Conservation (phyloP, 2,888 invertebrate genomes). For the Aricia artaxerxes region DNA sequence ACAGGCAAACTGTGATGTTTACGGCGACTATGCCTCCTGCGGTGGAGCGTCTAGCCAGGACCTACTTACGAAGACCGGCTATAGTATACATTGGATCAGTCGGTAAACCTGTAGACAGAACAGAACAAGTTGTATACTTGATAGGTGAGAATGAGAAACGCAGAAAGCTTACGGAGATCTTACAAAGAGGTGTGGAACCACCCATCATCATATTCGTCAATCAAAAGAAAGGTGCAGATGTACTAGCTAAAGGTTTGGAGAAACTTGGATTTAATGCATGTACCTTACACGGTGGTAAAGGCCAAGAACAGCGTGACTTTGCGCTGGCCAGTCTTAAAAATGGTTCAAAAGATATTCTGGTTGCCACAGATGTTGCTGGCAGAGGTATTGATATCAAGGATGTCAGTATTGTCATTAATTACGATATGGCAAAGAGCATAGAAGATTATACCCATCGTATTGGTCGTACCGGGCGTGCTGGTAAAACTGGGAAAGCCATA, state of each 20-base stretch:
- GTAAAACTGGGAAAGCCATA: constrained; percentile 97
- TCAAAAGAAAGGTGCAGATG: constrained; percentile 99
- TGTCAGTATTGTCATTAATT: constrained; percentile 99
- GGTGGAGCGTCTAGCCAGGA: constrained; percentile 96
- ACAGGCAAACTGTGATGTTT: constrained; percentile 99
- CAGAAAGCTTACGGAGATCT: constrained; percentile 96
- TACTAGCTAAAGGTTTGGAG: constrained; percentile 97
- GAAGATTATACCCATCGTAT: constrained; percentile 99
- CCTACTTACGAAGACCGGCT: constrained; percentile 96
- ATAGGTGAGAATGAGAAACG: constrained; percentile 97
- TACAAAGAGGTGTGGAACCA: constrained; percentile 93
- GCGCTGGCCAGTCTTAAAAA: constrained; percentile 97
- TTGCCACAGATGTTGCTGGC: constrained; percentile 99
- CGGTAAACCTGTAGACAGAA: constrained; percentile 98
- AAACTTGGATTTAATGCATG: constrained; percentile 98
- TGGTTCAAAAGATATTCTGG: constrained; percentile 97
- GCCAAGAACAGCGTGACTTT: constrained; percentile 99
- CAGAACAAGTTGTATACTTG: constrained; percentile 98
- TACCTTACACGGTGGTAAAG: constrained; percentile 99
- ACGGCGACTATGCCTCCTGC: constrained; percentile 99
- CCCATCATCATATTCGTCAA: constrained; percentile 99
- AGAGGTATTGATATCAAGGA: constrained; percentile 99
- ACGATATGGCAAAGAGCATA: constrained; percentile 99
- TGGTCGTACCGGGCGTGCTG: constrained; percentile 99
- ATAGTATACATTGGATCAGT: constrained; percentile 98